phyloP scores from a whole-genome alignment of 2,113 vertebrate genomes.

The Theristicus caerulescens region DNA sequence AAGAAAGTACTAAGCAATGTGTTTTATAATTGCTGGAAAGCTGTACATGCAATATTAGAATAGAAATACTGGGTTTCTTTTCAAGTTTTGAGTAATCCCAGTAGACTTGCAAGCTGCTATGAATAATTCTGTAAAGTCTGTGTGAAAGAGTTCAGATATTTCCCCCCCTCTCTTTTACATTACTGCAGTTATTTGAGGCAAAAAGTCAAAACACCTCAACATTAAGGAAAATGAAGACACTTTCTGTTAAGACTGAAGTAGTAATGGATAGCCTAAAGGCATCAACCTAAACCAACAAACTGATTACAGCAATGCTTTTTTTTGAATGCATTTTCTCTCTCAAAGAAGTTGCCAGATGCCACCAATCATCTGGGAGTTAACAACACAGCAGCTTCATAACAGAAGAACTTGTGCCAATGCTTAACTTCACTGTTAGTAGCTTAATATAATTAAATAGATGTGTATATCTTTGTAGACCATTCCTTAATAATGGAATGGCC shows the following conservation, averaged over 20 bases:
- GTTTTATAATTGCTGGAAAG: constrained; percentile 36
- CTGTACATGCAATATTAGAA: not conserved
- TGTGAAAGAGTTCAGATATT: not conserved
- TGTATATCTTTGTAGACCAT: not conserved
- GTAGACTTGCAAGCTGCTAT: not conserved
- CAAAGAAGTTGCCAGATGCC: not conserved
- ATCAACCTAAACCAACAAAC: not conserved
- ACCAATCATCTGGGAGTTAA: not conserved
- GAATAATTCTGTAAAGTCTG: not conserved
- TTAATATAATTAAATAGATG: not conserved
- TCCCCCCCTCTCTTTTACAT: not conserved
- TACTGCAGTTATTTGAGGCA: not conserved
- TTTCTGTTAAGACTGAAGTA: not conserved
- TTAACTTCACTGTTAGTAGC: not conserved
- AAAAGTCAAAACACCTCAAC: not conserved
- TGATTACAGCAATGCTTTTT: not conserved
- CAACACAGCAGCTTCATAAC: accelerated
- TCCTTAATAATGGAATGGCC: not conserved
- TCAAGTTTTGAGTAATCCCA: constrained; percentile 26
- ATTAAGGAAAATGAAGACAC: not conserved
- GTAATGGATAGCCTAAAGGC: not conserved
- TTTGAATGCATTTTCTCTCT: not conserved
- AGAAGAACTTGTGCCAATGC: not conserved
- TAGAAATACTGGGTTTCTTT: constrained; percentile 30
- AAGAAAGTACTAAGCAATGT: not conserved